These are phyloP conservation scores for Pluvialis apricaria DNA, from an alignment of 2,113 vertebrate species.

Conservation along the genomic window DNA sequence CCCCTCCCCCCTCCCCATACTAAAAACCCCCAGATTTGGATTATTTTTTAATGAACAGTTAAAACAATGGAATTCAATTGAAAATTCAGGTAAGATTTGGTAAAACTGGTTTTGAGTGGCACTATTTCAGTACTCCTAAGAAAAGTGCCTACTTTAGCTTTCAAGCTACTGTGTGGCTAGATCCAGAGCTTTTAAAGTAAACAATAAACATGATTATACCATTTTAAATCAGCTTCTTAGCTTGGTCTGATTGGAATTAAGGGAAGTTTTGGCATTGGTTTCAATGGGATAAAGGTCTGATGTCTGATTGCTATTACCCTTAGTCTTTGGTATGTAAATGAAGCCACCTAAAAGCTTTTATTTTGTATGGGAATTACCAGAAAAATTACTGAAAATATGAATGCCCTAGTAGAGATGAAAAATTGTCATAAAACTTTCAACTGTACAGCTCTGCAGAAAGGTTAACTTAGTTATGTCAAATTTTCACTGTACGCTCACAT, in stretches of 20 bases:
- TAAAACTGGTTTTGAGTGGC: background rate
- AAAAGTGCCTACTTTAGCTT: background rate
- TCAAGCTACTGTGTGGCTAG: background rate
- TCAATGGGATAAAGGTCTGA: background rate
- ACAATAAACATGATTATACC: background rate
- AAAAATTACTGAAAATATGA: background rate
- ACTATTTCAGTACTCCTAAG: background rate
- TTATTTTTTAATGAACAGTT: background rate
- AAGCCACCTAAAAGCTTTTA: background rate
- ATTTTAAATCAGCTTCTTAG: background rate
- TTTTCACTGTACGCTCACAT: background rate
- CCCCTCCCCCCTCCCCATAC: too few species aligned
- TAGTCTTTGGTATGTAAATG: background rate
- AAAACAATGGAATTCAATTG: background rate
- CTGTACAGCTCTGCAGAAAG: background rate
- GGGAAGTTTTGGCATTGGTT: background rate
- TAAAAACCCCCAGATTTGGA: background rate
- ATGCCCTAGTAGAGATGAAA: background rate
- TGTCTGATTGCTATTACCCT: background rate
- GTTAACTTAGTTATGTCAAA: background rate
- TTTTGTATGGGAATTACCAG: background rate
- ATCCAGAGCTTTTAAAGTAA: background rate
- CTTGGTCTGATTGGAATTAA: background rate
- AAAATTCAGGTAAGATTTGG: background rate
- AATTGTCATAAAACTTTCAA: background rate